Conservation (phyloP, 2,888 invertebrate genomes). For the Silvanus unidentatus region DNA sequence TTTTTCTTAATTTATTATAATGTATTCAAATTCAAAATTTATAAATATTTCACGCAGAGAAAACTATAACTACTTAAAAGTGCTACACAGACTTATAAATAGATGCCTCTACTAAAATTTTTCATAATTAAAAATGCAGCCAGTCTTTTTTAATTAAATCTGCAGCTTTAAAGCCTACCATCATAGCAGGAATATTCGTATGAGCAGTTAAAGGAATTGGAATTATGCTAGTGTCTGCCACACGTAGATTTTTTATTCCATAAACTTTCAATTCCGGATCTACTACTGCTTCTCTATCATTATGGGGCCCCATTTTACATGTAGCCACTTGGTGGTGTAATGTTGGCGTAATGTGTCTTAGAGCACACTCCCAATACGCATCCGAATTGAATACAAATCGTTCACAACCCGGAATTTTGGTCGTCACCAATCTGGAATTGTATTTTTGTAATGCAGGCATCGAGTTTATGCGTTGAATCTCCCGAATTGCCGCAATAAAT, state of each 20-base stretch:
- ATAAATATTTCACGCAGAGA: too few species aligned
- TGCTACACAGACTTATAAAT: too few species aligned
- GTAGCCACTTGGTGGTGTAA: slow-evolving; percentile 53
- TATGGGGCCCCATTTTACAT: slow-evolving; percentile 52
- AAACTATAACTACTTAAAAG: too few species aligned
- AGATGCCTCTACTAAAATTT: too few species aligned
- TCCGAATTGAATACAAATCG: slow-evolving; percentile 43
- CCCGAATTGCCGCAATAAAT: slow-evolving; percentile 44
- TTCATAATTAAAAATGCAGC: slow-evolving; percentile 16
- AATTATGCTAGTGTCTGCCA: slow-evolving; percentile 54
- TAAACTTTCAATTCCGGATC: slow-evolving; percentile 50
- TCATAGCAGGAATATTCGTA: slow-evolving; percentile 49
- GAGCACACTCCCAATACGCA: slow-evolving; percentile 51
- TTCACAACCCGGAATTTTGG: slow-evolving; percentile 39
- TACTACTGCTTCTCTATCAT: slow-evolving; percentile 53
- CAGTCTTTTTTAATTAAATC: slow-evolving; percentile 49
- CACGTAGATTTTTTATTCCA: slow-evolving; percentile 49
- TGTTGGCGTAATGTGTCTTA: slow-evolving; percentile 46
- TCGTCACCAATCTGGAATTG: slow-evolving; percentile 17
- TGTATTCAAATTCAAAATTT: too few species aligned
- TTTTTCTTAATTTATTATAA: too few species aligned
- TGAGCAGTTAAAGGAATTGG: slow-evolving; percentile 51
- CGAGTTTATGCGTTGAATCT: slow-evolving; percentile 48
- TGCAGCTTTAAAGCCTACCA: slow-evolving; percentile 55
- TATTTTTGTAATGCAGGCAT: slow-evolving; percentile 47